Percentiles rank a stretch among this genome's conserved stretches.
phyloP scores from a whole-genome alignment of 2,113 vertebrate genomes.

The Notarius lentiginosus region DNA sequence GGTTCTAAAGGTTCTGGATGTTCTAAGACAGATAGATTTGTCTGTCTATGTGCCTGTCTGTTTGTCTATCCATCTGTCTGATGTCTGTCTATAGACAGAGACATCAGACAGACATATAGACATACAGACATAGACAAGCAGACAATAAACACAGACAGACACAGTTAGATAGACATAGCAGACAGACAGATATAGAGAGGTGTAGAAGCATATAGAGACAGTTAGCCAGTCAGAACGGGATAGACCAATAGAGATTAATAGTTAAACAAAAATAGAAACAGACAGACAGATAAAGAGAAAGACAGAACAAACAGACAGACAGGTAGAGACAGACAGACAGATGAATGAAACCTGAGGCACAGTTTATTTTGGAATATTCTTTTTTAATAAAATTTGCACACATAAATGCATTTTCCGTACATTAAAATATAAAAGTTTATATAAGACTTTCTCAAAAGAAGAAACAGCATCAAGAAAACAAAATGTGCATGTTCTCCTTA shows the following conservation, averaged over 20 bases:
- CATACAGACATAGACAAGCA: not conserved
- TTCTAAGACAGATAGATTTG: no score
- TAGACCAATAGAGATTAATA: not conserved
- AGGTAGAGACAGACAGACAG: not conserved
- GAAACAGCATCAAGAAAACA: constrained; percentile 73
- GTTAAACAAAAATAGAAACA: not conserved
- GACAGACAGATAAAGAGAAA: not conserved
- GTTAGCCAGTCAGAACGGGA: not conserved
- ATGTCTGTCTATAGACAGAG: not conserved
- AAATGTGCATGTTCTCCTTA: constrained; percentile 66
- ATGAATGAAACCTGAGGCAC: not conserved
- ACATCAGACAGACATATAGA: not conserved
- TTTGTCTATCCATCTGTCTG: no score
- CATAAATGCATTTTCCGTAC: constrained; percentile 78
- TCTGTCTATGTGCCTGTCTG: no score
- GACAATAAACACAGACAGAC: not conserved
- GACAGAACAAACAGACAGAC: not conserved
- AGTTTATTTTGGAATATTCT: constrained; percentile 5
- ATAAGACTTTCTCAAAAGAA: constrained; percentile 66
- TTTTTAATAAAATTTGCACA: constrained; percentile 63
- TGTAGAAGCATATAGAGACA: not conserved
- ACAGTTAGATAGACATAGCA: not conserved
- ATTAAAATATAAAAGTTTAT: constrained; percentile 74
- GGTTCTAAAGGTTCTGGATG: not conserved
- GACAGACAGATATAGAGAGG: not conserved